phyloP scores from a whole-genome alignment of 2,888 invertebrate genomes.

The Limnephilus marmoratus region DNA sequence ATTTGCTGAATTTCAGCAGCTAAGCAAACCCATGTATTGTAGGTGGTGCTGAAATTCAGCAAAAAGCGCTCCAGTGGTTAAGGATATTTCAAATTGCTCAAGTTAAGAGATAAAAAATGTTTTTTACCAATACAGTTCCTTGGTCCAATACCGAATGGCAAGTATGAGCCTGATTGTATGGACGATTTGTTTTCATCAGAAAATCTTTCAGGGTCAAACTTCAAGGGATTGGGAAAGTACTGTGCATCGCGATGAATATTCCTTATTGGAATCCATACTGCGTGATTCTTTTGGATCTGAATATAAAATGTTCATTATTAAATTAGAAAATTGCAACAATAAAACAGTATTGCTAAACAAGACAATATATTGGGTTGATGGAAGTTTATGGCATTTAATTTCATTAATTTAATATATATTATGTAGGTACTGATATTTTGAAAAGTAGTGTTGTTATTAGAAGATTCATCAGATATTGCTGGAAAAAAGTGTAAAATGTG shows the following conservation, averaged over 20 bases:
- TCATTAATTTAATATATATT: too few relatives aligned
- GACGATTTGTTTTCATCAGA: conserved; percentile 48
- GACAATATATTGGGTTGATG: not conserved
- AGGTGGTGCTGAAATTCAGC: too few relatives aligned
- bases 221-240: conserved; percentile 47
- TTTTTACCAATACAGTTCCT: conserved; percentile 50
- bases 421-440: too few relatives aligned
- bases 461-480: too few relatives aligned
- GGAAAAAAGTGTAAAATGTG: too few relatives aligned
- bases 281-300: not conserved
- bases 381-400: too few relatives aligned
- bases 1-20: too few relatives aligned
- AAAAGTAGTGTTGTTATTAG: too few relatives aligned
- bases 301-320: not conserved
- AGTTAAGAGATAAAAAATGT: not conserved
- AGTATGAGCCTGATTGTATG: conserved; percentile 40
- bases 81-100: not conserved
- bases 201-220: conserved; percentile 56
- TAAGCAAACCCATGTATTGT: too few relatives aligned
- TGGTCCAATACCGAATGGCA: conserved; percentile 53
- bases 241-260: conserved; percentile 30
- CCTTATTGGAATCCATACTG: conserved; percentile 40
- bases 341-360: not conserved
- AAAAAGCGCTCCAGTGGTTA: too few relatives aligned
- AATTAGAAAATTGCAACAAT: not conserved